These are phyloP conservation scores for Drosophila putrida DNA, from an alignment of 2,888 invertebrate genomes.

Conservation along the genomic window DNA sequence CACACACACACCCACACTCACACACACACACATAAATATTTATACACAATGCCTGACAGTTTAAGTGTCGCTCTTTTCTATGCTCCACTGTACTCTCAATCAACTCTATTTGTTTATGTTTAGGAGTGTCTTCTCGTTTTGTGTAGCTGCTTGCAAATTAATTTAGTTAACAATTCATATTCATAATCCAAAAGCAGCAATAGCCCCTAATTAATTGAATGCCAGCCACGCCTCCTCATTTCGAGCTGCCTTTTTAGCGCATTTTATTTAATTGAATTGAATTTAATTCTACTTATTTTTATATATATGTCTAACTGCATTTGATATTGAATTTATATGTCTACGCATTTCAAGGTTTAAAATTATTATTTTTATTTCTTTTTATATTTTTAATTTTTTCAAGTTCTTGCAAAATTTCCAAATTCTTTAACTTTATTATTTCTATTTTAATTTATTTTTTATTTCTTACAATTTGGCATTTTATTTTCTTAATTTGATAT, in stretches of 20 bases:
- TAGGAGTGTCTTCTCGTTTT: slow-evolving; percentile 56
- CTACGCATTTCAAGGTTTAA: slow-evolving; percentile 57
- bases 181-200: slow-evolving; percentile 19
- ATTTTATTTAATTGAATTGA: slow-evolving; percentile 44
- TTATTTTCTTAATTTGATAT: slow-evolving; percentile 24
- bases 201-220: slow-evolving; percentile 18
- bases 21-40: slow-evolving; percentile 18
- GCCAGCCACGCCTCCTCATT: slow-evolving; percentile 50
- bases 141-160: slow-evolving; percentile 67
- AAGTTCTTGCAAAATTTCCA: slow-evolving; percentile 3
- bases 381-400: slow-evolving; percentile 16
- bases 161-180: slow-evolving; percentile 33
- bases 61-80: slow-evolving; percentile 33
- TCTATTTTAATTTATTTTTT: slow-evolving; percentile 16
- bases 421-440: slow-evolving; percentile 28
- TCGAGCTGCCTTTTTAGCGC: slow-evolving; percentile 46
- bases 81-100: slow-evolving; percentile 1
- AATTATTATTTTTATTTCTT: slow-evolving; percentile 3
- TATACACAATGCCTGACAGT: slow-evolving; percentile 35
- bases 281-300: slow-evolving; percentile 46
- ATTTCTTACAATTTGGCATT: slow-evolving; percentile 14
- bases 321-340: slow-evolving; percentile 67
- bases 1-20: slow-evolving; percentile 27
- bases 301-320: slow-evolving; percentile 78
- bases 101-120: slow-evolving; percentile 18